Evolutionary conservation across 2,113 vertebrate species (phyloP), one percentile per base, ranked within the genome.

Genomic region (Toxostoma redivivum): DNA sequence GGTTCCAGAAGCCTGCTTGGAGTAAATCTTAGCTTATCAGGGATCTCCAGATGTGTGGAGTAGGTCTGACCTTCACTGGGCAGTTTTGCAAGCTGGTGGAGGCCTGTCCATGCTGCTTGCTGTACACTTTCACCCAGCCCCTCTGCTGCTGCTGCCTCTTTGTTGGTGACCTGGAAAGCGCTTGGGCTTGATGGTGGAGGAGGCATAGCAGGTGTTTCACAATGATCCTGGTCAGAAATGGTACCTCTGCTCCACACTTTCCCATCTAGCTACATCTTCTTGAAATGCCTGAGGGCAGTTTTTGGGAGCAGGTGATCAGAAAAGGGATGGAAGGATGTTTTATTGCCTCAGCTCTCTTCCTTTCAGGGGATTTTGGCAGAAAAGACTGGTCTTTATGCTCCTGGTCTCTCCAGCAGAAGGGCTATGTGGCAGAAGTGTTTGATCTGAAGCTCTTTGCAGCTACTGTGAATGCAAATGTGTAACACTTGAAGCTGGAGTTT

Each of bases 271-370:
- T 54, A 73, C 64, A 92, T 86, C 76, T 67, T 95, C 27, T 70
- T 54, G 45, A 73, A 93, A 83, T 18, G 33, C 38, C 62, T 73
- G 71, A 77, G 45, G 58, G 60, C 76, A 73, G 53, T 92, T 80
- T 86, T 24, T 95, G 72, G 42, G 58, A 90, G 47, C 90, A 92
- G 62, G 57, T 94, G 76, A 94, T 71, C 37, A 83, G 51, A 35
- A 62, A 94, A 56, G 56, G 88, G 86, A 95, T 95, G 95, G 82
- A 94, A 97, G 95, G 79, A 93, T 86, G 92, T 83, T 95, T 90
- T 62, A 83, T 66, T 95, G 71, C 80, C 67, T 95, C 88, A 70
- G 11, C 71, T 77, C 45, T 92, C 58, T 92, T 95, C 76, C 90
- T 95, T 94, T 82, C 79, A 20, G 42, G 23, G 51, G 35, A 61